Evolutionary conservation across 2,888 invertebrate species (phyloP), one percentile per base, ranked within the genome.

Genomic region (Dione juno): DNA sequence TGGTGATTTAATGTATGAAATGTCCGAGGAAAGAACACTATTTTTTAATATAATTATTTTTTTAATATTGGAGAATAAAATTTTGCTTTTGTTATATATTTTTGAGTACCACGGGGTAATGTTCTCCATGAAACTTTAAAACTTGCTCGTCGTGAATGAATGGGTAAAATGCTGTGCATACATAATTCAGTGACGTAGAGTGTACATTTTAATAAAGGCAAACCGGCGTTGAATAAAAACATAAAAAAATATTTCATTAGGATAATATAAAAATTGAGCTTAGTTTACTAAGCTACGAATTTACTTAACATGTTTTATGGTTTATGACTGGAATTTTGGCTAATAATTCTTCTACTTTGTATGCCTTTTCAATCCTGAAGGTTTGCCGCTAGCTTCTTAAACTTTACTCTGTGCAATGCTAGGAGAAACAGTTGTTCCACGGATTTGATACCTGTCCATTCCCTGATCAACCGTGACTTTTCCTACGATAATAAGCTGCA

Each of bases 1-100:
- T 53, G 57, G 58, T 71, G 73, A 65, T 71, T 65, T 67, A 66
- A 69, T 63, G 54, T 61, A 50, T 21, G 50, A 66, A 66, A 69
- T 57, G 16, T 35, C 48, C 41, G 54, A 52, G 50, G 59, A 69
- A 66, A 57, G 19, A 64, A 28, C 11, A 54, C 58, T 21, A 59
- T 65, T 65, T 64, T 50, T 65, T 40, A 68, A 65, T 53, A 58
- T 67, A 16, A 63, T 21, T 41, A 35, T 16, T 50, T 71, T 58
- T 67, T 52, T 59, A 61, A 41, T n/a, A 52, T 57, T 19, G 50
- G 43, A 16, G 13, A 10, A 50, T 43, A 28, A 57, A 40, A 48
- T 63, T 43, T 64, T 57, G 40, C 45, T 43, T 63, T 63, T 66
- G 43, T 54, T 64, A 37, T 28, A 9, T 9, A n/a, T 43, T 11